Base-by-base conservation (phyloP, 2,113 vertebrate species). In the Myiopsitta monachus region DNA sequence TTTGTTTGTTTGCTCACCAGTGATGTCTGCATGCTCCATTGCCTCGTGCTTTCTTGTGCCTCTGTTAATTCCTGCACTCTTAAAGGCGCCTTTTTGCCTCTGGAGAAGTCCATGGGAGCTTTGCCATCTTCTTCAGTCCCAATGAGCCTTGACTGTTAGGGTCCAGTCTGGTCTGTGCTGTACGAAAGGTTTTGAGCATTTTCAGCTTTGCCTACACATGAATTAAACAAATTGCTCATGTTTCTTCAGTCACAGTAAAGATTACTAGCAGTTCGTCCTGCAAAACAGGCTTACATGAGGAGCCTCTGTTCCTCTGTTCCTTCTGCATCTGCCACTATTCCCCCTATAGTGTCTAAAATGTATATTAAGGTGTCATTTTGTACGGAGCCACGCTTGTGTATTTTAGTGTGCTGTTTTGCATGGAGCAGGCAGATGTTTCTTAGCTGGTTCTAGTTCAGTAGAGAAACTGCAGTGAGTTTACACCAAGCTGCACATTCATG, bases 331-430 rank as follows among this genome's bases (percentile, higher is more conserved):
- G 4, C 10, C 47, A 61, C 23, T 54, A 27, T 49, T 74, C 7
- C 61, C 9, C 8, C 31, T 46, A 3, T 18, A 28, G 18, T 47
- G 11, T 59, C 64, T 74, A 54, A 83, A 77, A 69, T 28, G n/a
- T 7, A 17, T 51, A 46, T 55, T 44, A 69, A 77, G 30, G 27
- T 68, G 31, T n/a, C 18, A 13, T 69, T 83, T 66, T 44, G 2
- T 15, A 12, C 18, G 54, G n/a, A 64, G 39, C 13, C 31, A n/a
- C 0, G 0, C 16, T 36, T 18, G 3, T 46, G 27, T 12, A 16
- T 75, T 66, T 86, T 41, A 85, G 27, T 0, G 0, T 10, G 3
- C 28, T 7, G 10, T 33, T 88, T 79, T 73, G 12, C 28, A 33
- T 1, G 15, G 23, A 87, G 46, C 18, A 57, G 18, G 27, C 33